Conservation (phyloP, 2,797 vertebrate genomes). For the Otolemur crassicaudatus region DNA sequence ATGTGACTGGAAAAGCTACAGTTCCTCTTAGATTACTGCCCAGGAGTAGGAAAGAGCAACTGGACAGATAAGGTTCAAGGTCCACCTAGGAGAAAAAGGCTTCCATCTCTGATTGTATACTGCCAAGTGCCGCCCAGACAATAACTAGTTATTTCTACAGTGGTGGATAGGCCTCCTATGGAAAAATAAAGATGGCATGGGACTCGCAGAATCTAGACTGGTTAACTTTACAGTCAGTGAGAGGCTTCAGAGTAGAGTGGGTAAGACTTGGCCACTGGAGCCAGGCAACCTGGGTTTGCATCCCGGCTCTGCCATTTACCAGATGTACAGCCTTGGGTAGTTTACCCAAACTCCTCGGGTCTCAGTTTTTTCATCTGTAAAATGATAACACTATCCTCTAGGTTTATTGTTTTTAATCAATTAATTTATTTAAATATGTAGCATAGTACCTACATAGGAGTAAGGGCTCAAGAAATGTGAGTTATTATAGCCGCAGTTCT, state of each 20-base stretch:
- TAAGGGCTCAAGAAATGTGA: background rate
- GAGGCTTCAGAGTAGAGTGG: background rate
- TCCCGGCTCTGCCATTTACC: background rate
- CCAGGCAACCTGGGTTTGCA: background rate
- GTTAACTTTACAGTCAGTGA: background rate
- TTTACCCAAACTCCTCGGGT: background rate
- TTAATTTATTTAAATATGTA: background rate
- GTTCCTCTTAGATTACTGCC: background rate
- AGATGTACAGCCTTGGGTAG: background rate
- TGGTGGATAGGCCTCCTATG: background rate
- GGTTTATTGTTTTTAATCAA: background rate
- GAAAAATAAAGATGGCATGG: background rate
- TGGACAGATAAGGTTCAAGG: background rate
- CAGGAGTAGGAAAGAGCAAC: background rate
- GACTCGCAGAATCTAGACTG: background rate
- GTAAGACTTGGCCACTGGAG: background rate
- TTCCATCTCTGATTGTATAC: background rate
- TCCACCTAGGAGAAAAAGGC: background rate
- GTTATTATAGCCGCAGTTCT: background rate
- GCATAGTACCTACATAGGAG: background rate
- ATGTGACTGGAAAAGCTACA: background rate
- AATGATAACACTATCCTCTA: background rate
- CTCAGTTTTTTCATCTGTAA: background rate
- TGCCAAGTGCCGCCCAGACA: background rate
- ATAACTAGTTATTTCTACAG: background rate